Evolutionary conservation across 2,797 vertebrate genomes (phyloP).

Genomic region (Cryptoprocta ferox): DNA sequence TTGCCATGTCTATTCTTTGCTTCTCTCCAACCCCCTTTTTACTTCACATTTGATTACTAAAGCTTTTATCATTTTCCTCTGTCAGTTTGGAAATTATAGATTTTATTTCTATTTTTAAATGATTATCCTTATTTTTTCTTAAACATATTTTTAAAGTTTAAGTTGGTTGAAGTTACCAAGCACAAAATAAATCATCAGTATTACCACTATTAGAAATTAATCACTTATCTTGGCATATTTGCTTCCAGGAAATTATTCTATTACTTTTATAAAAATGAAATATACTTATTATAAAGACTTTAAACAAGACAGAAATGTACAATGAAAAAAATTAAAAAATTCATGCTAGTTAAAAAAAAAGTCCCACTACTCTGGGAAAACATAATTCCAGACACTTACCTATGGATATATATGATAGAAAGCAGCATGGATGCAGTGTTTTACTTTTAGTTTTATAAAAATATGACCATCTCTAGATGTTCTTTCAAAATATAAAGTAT

Average conservation of each 20-base stretch:
- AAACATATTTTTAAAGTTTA: conserved; percentile 27
- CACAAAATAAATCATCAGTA: not conserved
- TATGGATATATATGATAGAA: not conserved
- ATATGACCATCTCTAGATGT: not conserved
- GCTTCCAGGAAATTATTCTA: not conserved
- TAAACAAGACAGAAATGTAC: not conserved
- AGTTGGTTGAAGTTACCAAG: not conserved
- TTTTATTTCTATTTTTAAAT: conserved; percentile 25
- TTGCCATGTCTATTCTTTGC: not conserved
- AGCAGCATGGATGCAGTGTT: not conserved
- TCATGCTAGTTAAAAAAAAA: not conserved
- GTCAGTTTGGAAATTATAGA: not conserved
- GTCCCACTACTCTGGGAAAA: not conserved
- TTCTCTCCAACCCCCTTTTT: not conserved
- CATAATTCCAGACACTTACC: not conserved
- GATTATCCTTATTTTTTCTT: conserved; percentile 14
- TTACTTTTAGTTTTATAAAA: not conserved
- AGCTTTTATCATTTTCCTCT: not conserved
- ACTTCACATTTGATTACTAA: not conserved
- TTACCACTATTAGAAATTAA: conserved; percentile 36
- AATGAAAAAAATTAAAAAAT: not conserved
- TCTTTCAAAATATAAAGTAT: not conserved
- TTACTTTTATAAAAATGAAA: conserved; percentile 48
- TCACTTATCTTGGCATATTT: conserved; percentile 42
- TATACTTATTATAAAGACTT: not conserved